phyloP scores from a whole-genome alignment of 2,888 invertebrate genomes.

The Rhagonycha lutea region DNA sequence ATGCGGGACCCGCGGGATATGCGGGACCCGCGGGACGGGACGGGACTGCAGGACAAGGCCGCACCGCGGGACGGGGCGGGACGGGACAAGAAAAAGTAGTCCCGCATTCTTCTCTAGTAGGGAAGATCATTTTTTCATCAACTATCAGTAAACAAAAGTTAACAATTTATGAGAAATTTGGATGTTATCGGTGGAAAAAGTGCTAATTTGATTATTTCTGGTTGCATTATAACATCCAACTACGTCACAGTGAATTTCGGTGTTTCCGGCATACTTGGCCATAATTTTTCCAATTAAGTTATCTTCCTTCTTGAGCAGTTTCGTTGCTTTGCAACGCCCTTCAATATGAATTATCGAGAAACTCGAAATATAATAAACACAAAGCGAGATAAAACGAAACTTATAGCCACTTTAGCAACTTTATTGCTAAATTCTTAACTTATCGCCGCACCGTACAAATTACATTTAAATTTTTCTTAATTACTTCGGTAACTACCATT shows the following conservation, averaged over 20 bases:
- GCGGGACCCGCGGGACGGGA: no score
- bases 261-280: not conserved
- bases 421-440: slow-evolving; percentile 16
- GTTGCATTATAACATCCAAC: no score
- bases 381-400: slow-evolving; percentile 20
- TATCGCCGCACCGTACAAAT: not conserved
- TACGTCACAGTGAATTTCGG: not conserved
- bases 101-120: no score
- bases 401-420: slow-evolving; percentile 26
- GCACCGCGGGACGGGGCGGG: no score
- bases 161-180: no score
- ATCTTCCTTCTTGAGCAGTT: not conserved
- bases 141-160: no score
- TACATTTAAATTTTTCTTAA: not conserved
- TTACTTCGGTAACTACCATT: not conserved
- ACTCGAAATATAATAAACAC: slow-evolving; percentile 9
- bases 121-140: no score
- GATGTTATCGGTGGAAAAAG: no score
- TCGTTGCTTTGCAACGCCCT: not conserved
- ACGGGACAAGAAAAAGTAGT: no score
- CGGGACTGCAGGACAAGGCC: no score
- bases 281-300: not conserved
- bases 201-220: no score
- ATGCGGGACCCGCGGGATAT: no score
- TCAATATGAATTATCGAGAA: not conserved